Evolutionary conservation across 2,797 vertebrate genomes (phyloP), one percentile per base, ranked within the genome.

Genomic region (Pelochelys cantorii): DNA sequence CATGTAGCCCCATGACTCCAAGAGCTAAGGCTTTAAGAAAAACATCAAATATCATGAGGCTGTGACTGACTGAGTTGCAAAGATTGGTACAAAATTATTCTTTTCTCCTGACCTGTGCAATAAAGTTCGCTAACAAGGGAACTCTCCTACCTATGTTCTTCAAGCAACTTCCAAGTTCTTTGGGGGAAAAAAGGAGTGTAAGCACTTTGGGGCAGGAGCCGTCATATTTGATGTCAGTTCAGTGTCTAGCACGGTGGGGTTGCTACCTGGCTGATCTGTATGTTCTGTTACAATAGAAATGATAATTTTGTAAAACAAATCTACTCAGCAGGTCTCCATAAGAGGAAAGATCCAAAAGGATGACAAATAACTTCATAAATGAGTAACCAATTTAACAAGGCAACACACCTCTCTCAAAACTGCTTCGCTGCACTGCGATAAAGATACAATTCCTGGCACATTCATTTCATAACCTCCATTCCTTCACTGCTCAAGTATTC

Each of bases 401-500:
- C 82, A 95, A 86, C 31, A 85, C 22, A 78, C 87, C 88, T 92
- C 82, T 89, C 93, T 87, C 48, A 90, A 95, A 91, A 54, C 80
- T 92, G 56, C 75, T 85, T 53, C 87, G 57, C 90, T 87, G 88
- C 56, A 57, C 80, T 55, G 86, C 4, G 68, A 92, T 94, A 89
- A 29, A 93, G 89, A 71, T 17, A 68, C 80, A 87, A 48, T 90
- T 91, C 77, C 34, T 88, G 75, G 57, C 89, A 88, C 80, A 83
- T 95, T 95, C 87, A 62, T 93, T 94, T 95, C 94, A 95, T 78
- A 93, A 95, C 9, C 48, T 92, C 80, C 85, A 96, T 87, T 94
- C 81, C 55, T 95, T 89, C 92, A 93, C 48, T 94, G 86, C 84
- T 94, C 80, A 93, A 93, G 92, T 78, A 95, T 88, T 92, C 75